A percentile compares a stretch with the other conserved stretches of the same genome.
Conservation (phyloP, 2,113 vertebrate genomes). For the Nyctibius bracteatus region DNA sequence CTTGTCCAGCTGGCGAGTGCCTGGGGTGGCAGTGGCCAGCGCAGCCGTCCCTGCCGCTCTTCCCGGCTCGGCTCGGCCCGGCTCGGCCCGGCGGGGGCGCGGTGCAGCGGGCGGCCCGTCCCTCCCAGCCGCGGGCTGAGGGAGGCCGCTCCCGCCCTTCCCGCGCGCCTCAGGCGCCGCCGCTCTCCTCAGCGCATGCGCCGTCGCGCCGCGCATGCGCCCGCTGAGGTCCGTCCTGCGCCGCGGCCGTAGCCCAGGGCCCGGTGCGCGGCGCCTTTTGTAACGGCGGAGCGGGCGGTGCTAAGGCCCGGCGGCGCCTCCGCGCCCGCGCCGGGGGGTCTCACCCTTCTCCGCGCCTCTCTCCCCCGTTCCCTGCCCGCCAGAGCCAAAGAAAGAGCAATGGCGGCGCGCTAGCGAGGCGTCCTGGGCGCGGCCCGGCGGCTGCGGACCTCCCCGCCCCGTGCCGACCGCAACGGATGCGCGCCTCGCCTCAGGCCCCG, state of each 20-base stretch:
- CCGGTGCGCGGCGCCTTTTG: neutral
- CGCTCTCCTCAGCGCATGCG: neutral
- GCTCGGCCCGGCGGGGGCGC: neutral
- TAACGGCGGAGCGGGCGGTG: neutral
- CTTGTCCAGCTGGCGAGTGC: fast-evolving
- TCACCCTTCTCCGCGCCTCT: neutral
- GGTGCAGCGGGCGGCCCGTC: neutral
- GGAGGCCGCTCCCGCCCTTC: neutral
- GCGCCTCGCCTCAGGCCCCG: neutral
- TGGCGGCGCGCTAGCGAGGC: neutral
- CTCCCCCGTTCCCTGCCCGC: neutral
- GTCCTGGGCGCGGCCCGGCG: neutral
- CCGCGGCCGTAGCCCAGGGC: neutral
- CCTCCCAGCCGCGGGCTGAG: neutral
- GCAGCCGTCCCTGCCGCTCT: too few species aligned
- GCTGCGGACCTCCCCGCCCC: neutral
- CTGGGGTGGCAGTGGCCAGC: fast-evolving
- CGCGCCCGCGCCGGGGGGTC: neutral
- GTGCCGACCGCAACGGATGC: neutral
- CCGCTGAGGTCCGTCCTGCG: neutral
- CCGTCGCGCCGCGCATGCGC: neutral
- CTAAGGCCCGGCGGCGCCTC: neutral
- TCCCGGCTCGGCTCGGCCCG: too few species aligned
- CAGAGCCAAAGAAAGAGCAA: neutral
- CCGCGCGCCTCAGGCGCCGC: neutral